Evolutionary conservation across 2,113 vertebrate genomes (phyloP).

Genomic region (Rhegmatorhina hoffmannsi): DNA sequence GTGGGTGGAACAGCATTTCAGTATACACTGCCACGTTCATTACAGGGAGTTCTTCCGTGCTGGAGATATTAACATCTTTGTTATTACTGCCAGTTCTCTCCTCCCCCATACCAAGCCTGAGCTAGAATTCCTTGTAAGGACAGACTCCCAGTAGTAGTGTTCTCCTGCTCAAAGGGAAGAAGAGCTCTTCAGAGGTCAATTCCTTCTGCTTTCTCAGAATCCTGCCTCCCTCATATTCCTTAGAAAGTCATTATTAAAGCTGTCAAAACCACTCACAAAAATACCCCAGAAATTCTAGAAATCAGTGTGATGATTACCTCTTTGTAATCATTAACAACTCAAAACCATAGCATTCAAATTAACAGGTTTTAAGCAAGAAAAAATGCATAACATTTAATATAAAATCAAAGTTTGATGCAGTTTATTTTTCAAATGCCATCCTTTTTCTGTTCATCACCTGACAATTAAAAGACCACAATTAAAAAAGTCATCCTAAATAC

Average conservation of each 20-base stretch:
- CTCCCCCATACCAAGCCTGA: constrained; percentile 42
- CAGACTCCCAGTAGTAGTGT: constrained; percentile 17
- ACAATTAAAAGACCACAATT: constrained; percentile 1
- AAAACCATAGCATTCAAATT: not conserved
- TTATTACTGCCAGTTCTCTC: constrained; percentile 61
- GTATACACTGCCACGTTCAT: not conserved
- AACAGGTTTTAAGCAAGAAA: constrained; percentile 20
- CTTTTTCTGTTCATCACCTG: not conserved
- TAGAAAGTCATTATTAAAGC: constrained; percentile 20
- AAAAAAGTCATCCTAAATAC: constrained; percentile 4
- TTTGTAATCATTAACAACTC: not conserved
- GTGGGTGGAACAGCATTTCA: constrained; percentile 51
- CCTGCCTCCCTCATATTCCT: not conserved
- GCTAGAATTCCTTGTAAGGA: constrained; percentile 24
- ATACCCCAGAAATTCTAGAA: not conserved
- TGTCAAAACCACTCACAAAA: not conserved
- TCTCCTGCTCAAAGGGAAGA: constrained; percentile 10
- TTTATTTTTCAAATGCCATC: constrained; percentile 15
- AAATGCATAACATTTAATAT: constrained; percentile 2
- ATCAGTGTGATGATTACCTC: not conserved
- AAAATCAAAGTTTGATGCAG: constrained; percentile 5
- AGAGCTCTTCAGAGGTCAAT: constrained; percentile 7
- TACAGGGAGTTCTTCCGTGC: constrained; percentile 27
- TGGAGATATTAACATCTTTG: constrained; percentile 53
- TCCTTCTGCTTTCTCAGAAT: constrained; percentile 41